These are phyloP conservation scores for Sinelater perroti DNA, from an alignment of 2,888 invertebrate species.

Conservation along the genomic window DNA sequence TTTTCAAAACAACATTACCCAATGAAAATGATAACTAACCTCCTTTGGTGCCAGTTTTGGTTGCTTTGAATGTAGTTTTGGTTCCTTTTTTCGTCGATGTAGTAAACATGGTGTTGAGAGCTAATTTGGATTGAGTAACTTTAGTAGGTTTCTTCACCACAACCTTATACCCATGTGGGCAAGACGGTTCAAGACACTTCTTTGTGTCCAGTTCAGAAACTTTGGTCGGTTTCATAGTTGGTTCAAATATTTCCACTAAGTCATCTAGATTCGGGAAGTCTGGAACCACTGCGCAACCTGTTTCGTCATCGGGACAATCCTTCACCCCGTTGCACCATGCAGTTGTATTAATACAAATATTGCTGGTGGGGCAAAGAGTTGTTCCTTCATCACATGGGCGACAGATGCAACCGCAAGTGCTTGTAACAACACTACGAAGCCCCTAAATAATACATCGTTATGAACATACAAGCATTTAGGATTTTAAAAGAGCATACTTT, in stretches of 20 bases:
- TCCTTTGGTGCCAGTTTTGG: conserved; percentile 23
- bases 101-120: conserved; percentile 64
- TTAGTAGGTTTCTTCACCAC: conserved; percentile 42
- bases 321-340: conserved; percentile 84
- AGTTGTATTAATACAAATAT: conserved; percentile 73
- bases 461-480: too few species aligned
- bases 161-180: conserved; percentile 63
- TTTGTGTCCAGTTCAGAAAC: conserved; percentile 32
- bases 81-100: conserved; percentile 42
- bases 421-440: conserved; percentile 67
- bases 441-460: conserved; percentile 60
- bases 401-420: conserved; percentile 77
- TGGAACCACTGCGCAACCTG: conserved; percentile 63
- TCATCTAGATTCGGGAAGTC: conserved; percentile 42
- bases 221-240: conserved; percentile 10
- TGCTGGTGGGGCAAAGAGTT: conserved; percentile 76
- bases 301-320: conserved; percentile 86
- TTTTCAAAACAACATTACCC: not conserved
- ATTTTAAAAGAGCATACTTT: conserved; percentile 57
- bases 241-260: conserved; percentile 41
- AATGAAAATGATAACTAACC: conserved; percentile 6
- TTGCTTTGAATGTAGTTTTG: conserved; percentile 36
- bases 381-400: conserved; percentile 74
- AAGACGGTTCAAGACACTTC: conserved; percentile 60
- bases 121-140: conserved; percentile 37